Evolutionary conservation across 2,888 invertebrate species (phyloP).

Genomic region (Melanargia galathea): DNA sequence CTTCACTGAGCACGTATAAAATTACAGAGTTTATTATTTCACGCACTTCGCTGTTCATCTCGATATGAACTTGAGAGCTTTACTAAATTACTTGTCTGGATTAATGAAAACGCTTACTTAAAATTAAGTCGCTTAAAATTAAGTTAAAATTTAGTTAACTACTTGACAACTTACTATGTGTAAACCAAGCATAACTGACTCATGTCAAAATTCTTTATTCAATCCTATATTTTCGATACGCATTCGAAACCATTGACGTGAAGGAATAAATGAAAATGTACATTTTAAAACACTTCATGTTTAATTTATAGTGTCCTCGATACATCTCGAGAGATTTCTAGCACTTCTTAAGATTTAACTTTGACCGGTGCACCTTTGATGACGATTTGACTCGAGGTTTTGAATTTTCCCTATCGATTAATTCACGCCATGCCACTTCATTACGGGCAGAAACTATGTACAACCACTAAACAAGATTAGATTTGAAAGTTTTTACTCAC

Average conservation of each 20-base stretch:
- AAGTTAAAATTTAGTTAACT: no score
- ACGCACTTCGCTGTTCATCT: no score
- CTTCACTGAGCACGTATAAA: no score
- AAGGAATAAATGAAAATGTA: slow-evolving; percentile 52
- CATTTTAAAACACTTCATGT: slow-evolving; percentile 42
- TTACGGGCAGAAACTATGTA: background rate
- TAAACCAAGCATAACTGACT: no score
- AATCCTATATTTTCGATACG: slow-evolving; percentile 11
- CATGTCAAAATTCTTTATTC: slow-evolving; percentile 19
- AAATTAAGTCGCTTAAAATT: no score
- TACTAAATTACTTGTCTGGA: no score
- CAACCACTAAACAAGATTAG: slow-evolving; percentile 28
- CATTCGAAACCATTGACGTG: slow-evolving; percentile 36
- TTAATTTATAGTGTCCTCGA: slow-evolving; percentile 49
- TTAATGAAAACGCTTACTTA: no score
- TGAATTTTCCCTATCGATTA: slow-evolving; percentile 45
- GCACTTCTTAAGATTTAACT: slow-evolving; percentile 45
- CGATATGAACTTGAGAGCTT: no score
- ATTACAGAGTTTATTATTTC: no score
- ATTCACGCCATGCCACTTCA: slow-evolving; percentile 24
- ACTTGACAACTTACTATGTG: no score
- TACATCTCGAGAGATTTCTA: slow-evolving; percentile 32
- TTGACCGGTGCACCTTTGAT: slow-evolving; percentile 59
- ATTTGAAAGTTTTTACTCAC: slow-evolving; percentile 59
- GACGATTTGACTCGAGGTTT: slow-evolving; percentile 47